Evolutionary conservation across 2,888 invertebrate species (phyloP), one percentile per base, ranked within the genome.

Genomic region (Noctua fimbriata): DNA sequence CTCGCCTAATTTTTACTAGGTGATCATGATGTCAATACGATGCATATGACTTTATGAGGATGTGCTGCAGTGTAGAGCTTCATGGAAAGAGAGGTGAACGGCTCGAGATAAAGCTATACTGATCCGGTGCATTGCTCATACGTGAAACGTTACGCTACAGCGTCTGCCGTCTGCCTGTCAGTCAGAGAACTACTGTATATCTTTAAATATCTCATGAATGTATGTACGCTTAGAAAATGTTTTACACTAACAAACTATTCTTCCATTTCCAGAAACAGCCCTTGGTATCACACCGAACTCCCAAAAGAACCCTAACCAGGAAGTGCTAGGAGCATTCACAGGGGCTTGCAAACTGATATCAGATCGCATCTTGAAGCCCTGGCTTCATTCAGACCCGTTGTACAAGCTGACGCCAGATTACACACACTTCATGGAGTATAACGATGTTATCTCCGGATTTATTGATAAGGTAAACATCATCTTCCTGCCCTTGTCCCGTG

Each of bases 341-440:
- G 66, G 72, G 0, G 65, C 73, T 1, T 81, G 69, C 63, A 69
- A 69, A 14, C 73, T 88, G 10, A 36, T 89, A 73, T 75, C 88
- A 7, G 81, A 88, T 36, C 90, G 74, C 82, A 91, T 60, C 75
- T 73, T 71, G 73, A 89, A 70, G 52, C 83, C 76, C 0, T 89
- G 89, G 89, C 73, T 88, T 0, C 88, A 88, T 41, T 72, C 72
- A 21, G 47, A 73, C 18, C 73, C 79, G 0, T 16, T 88, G 14
- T 88, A 88, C 74, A 89, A 87, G 28, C 73, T 89, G 55, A 88
- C 89, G 0, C 16, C 74, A n/a, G 55, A 83, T 4, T 74, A 82
- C n/a, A 66, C 73, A 0, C 71, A 78, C 32, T 79, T 81, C 12
- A 78, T 77, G 69, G 47, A 52, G 16, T 76, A 79, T 21, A 65